phyloP scores from a whole-genome alignment of 1,140 invertebrate genomes.

The Drosophila simulans region DNA sequence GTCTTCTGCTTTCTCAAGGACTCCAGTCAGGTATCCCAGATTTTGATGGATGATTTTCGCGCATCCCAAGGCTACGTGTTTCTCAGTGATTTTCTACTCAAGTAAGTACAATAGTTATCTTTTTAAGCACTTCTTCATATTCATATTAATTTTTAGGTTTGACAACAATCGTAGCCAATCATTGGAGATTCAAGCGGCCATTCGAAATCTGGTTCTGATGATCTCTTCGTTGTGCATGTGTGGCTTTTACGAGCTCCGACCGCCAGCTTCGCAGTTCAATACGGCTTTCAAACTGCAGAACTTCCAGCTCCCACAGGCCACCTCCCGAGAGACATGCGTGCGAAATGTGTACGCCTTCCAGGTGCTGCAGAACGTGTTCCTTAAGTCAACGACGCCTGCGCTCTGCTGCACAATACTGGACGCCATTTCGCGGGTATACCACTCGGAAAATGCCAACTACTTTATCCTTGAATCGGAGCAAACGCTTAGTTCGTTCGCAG shows the following conservation, averaged over 20 bases:
- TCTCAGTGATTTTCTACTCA: slow-evolving; percentile 96
- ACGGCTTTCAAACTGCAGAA: slow-evolving; percentile 97
- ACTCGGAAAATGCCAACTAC: slow-evolving; percentile 99
- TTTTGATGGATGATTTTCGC: slow-evolving; percentile 97
- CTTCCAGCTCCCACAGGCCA: slow-evolving; percentile 95
- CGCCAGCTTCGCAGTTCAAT: slow-evolving; percentile 92
- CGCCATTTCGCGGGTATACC: slow-evolving; percentile 97
- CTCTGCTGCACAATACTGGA: slow-evolving; percentile 96
- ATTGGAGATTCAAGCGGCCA: slow-evolving; percentile 93
- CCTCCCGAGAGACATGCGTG: slow-evolving; percentile 94
- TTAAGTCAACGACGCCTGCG: slow-evolving; percentile 93
- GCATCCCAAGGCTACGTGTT: slow-evolving; percentile 97
- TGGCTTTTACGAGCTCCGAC: slow-evolving; percentile 94
- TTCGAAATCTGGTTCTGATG: slow-evolving; percentile 96
- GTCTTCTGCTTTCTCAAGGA: slow-evolving; percentile 99
- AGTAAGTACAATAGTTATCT: slow-evolving; percentile 87
- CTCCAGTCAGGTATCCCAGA: slow-evolving; percentile 98
- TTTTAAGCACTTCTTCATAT: background rate
- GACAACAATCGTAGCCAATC: slow-evolving; percentile 90
- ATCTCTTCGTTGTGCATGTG: slow-evolving; percentile 97
- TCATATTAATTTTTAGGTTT: slow-evolving; percentile 85
- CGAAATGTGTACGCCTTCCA: slow-evolving; percentile 98
- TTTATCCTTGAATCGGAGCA: slow-evolving; percentile 99
- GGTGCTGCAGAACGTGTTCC: slow-evolving; percentile 96
- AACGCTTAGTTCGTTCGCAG: slow-evolving; percentile 97